These are phyloP conservation scores for Porites australiensis DNA, from an alignment of 64 coral and sea anemone genomes.

Conservation along the genomic window DNA sequence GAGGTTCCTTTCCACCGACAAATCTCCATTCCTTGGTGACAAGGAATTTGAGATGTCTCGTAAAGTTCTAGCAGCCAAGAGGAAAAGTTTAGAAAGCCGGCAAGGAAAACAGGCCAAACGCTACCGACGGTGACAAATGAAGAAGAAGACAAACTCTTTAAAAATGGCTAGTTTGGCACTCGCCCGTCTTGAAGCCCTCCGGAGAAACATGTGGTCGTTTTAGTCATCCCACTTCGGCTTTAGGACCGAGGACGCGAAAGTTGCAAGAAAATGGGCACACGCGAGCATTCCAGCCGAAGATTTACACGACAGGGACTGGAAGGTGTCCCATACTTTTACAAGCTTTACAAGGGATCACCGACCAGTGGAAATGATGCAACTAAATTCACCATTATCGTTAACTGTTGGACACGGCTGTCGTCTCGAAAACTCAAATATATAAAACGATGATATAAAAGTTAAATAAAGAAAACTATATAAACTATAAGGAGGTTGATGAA, in stretches of 20 bases:
- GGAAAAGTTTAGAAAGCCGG: neutral
- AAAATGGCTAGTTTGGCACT: slow-evolving; percentile 16
- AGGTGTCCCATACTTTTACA: slow-evolving; percentile 77
- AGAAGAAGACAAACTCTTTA: neutral
- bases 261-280: slow-evolving; percentile 65
- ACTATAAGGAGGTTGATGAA: too few species aligned
- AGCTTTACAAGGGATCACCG: slow-evolving; percentile 56
- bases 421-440: neutral
- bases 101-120: neutral
- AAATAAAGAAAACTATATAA: too few species aligned
- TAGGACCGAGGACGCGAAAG: slow-evolving; percentile 60
- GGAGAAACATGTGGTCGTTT: slow-evolving; percentile 56
- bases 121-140: neutral
- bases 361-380: slow-evolving; percentile 63
- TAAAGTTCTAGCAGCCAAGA: slow-evolving; percentile 2
- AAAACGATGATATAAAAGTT: too few species aligned
- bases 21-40: neutral
- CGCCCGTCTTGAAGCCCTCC: neutral
- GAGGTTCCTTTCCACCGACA: too few species aligned
- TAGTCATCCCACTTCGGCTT: slow-evolving; percentile 53
- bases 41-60: neutral
- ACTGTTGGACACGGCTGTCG: slow-evolving; percentile 47
- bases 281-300: slow-evolving; percentile 51
- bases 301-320: too few species aligned
- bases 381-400: slow-evolving; percentile 71